Evolutionary conservation across 2,888 invertebrate species (phyloP).

Genomic region (Podabrus alpinus): DNA sequence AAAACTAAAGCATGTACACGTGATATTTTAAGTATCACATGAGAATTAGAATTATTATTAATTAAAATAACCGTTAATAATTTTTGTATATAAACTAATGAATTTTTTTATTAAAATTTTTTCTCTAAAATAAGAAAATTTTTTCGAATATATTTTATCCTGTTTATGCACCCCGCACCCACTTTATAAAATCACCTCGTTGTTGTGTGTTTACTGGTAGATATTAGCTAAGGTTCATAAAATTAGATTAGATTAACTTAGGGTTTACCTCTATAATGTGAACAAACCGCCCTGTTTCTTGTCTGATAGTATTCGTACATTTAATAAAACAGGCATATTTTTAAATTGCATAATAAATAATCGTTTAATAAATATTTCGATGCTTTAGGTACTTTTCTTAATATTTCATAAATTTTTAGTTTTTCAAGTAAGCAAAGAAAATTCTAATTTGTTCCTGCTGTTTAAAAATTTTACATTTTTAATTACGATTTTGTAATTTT

Average conservation of each 20-base stretch:
- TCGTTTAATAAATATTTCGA: slow-evolving; percentile 16
- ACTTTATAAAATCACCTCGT: slow-evolving; percentile 21
- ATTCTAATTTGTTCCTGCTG: background rate
- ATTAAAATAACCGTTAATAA: background rate
- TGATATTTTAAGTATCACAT: too few species aligned
- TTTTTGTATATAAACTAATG: background rate
- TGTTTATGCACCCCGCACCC: background rate
- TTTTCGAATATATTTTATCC: background rate
- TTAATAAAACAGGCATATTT: slow-evolving; percentile 33
- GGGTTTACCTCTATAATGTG: slow-evolving; percentile 27
- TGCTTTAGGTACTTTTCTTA: background rate
- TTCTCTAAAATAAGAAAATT: background rate
- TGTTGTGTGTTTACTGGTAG: slow-evolving; percentile 34
- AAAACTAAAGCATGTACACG: too few species aligned
- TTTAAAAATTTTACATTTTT: background rate
- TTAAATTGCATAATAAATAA: slow-evolving; percentile 34
- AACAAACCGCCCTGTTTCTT: slow-evolving; percentile 23
- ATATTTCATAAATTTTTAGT: background rate
- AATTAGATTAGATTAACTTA: slow-evolving; percentile 39
- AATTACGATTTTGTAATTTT: background rate
- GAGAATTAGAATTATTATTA: background rate
- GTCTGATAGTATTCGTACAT: slow-evolving; percentile 31
- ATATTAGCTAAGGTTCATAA: slow-evolving; percentile 38
- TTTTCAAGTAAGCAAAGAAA: background rate
- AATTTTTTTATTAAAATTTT: background rate